A percentile compares a stretch with the other conserved stretches of the same genome.
Conservation (phyloP, 2,113 vertebrate genomes). For the Melanocharis versteri region DNA sequence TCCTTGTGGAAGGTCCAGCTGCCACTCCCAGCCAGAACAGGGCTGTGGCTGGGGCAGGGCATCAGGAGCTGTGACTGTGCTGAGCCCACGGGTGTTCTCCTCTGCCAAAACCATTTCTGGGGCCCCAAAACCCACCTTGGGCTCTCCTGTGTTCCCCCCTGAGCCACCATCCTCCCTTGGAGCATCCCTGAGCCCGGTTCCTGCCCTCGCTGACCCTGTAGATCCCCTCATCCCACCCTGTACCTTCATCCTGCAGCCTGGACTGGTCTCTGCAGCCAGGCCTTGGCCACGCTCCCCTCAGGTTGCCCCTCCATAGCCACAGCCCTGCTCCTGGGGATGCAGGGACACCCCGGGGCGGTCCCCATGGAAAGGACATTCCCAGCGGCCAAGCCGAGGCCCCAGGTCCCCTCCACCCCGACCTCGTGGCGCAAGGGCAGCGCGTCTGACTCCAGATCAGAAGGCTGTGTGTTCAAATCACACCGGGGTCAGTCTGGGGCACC, state of each 20-base stretch:
- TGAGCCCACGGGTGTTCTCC: neutral
- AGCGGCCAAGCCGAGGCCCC: accelerated
- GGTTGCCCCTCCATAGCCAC: neutral
- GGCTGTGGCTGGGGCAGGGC: neutral
- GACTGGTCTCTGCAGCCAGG: neutral
- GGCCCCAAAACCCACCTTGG: neutral
- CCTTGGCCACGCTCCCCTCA: neutral
- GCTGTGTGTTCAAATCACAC: conserved; percentile 43
- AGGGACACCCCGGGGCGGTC: neutral
- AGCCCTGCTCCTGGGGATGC: neutral
- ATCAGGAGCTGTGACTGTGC: neutral
- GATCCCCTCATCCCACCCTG: too few relatives aligned
- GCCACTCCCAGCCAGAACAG: neutral
- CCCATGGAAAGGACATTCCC: neutral
- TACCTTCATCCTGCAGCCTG: accelerated
- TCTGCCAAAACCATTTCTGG: neutral
- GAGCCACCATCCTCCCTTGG: neutral
- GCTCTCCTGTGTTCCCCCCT: neutral
- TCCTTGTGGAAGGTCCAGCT: neutral
- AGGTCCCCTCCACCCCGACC: accelerated
- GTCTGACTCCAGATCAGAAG: conserved; percentile 54
- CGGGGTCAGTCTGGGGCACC: neutral
- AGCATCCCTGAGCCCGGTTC: neutral
- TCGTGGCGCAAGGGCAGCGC: conserved; percentile 32
- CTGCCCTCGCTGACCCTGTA: neutral